phyloP scores from a whole-genome alignment of 2,113 vertebrate species.

The Erythrolamprus reginae region DNA sequence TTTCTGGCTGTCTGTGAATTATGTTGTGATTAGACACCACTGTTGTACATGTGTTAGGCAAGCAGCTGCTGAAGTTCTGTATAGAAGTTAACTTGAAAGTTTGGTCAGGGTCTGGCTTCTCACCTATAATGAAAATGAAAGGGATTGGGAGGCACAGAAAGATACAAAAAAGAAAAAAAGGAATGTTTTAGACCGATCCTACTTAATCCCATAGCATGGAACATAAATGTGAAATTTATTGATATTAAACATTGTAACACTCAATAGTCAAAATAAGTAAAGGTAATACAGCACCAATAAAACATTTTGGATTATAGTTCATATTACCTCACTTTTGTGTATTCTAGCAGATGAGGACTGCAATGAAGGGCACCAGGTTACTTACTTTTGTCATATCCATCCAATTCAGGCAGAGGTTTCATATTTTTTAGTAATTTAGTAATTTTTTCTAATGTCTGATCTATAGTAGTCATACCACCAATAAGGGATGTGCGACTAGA shows the following conservation, averaged over 20 bases:
- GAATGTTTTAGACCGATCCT: background rate
- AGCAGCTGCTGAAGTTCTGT: conserved; percentile 86
- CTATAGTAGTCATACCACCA: background rate
- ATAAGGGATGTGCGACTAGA: background rate
- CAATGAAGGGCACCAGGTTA: background rate
- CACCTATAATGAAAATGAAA: conserved; percentile 72
- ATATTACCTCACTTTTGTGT: background rate
- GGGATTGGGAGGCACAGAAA: background rate
- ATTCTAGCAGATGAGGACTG: background rate
- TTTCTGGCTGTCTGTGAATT: conserved; percentile 85
- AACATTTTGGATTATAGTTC: background rate
- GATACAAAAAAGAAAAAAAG: background rate
- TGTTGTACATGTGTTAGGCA: conserved; percentile 83
- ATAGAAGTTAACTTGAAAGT: conserved; percentile 93
- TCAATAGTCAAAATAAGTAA: background rate
- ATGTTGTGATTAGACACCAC: conserved; percentile 82
- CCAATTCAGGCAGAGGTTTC: background rate
- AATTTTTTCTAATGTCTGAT: background rate
- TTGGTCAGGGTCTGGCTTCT: conserved; percentile 97
- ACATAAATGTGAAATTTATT: background rate
- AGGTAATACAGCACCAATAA: background rate
- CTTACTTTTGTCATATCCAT: background rate
- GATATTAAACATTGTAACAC: background rate
- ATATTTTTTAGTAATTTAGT: too few relatives aligned
- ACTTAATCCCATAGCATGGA: background rate